Evolutionary conservation across 2,113 vertebrate genomes (phyloP).

Genomic region (Mesembrinibis cayennensis): DNA sequence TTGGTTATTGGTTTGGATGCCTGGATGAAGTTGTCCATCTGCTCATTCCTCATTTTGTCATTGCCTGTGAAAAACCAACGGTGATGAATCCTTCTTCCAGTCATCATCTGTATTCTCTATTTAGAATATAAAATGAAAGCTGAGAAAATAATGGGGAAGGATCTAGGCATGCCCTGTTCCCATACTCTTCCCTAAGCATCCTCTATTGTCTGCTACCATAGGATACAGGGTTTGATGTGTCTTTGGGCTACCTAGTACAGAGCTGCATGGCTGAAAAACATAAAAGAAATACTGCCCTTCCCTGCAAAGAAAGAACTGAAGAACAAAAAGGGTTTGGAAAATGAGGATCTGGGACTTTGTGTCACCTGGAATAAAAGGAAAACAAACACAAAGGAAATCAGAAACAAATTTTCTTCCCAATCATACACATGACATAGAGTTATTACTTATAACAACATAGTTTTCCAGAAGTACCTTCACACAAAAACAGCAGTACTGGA

Average conservation of each 20-base stretch:
- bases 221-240: background rate
- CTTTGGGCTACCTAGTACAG: background rate
- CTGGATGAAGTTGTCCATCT: background rate
- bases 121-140: background rate
- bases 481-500: background rate
- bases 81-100: background rate
- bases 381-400: background rate
- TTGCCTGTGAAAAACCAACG: background rate
- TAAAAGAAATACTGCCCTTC: background rate
- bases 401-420: background rate
- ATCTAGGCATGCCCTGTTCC: background rate
- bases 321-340: background rate
- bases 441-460: background rate
- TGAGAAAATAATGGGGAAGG: background rate
- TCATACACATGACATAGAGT: fast-evolving
- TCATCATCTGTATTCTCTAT: background rate
- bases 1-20: background rate
- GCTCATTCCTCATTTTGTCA: background rate
- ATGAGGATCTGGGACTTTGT: background rate
- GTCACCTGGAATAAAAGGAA: background rate
- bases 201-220: background rate
- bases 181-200: background rate
- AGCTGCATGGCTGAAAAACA: background rate
- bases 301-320: background rate
- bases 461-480: background rate